Conservation (phyloP, 2,113 vertebrate genomes). For the Columba janthina region DNA sequence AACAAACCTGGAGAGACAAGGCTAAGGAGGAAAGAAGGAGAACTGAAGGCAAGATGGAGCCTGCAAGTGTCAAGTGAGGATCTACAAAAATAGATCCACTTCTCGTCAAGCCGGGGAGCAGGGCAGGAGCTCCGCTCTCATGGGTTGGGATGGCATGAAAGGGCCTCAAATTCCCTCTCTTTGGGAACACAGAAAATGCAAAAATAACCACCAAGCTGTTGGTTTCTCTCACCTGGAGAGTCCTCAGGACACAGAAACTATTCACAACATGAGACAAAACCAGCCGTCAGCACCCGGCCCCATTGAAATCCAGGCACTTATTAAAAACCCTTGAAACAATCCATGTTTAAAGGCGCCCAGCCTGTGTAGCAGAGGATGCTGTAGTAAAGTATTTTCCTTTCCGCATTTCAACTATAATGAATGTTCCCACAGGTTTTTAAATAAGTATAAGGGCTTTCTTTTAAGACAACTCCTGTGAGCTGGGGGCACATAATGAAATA, state of each 20-base stretch:
- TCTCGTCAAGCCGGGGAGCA: neutral
- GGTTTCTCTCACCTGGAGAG: neutral
- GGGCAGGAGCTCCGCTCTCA: neutral
- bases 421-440: neutral
- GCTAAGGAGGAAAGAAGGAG: neutral
- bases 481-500: neutral
- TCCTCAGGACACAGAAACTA: neutral
- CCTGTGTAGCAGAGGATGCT: neutral
- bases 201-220: neutral
- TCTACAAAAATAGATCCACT: neutral
- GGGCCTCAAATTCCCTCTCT: neutral
- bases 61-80: neutral
- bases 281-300: neutral
- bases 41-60: neutral
- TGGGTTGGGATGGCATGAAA: fast-evolving
- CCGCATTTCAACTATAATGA: neutral
- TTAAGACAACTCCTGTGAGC: neutral
- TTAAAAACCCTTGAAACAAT: neutral
- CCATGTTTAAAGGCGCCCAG: too few species aligned
- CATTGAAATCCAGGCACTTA: fast-evolving
- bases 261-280: neutral
- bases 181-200: neutral
- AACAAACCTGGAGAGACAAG: neutral
- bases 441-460: neutral
- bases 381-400: neutral